Conservation (phyloP, 2,113 vertebrate genomes). For the Rhea americana region DNA sequence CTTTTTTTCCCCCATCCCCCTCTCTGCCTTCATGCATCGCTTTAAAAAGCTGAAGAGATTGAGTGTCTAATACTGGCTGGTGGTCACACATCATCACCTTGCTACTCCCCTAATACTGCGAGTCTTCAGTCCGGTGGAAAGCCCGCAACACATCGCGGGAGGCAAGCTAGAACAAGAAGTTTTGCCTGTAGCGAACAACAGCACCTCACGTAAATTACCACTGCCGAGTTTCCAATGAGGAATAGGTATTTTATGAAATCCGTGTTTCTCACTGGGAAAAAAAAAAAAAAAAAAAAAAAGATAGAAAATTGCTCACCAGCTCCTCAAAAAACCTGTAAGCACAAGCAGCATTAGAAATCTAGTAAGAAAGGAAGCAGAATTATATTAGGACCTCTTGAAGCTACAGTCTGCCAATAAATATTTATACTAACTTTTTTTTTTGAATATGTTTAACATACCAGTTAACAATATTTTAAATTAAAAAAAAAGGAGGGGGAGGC, state of each 20-base stretch:
- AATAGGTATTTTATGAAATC: neutral
- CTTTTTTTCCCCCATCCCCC: neutral
- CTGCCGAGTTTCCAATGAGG: neutral
- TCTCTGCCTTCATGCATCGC: neutral
- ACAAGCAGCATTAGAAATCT: neutral
- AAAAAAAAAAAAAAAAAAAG: neutral
- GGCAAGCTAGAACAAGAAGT: neutral
- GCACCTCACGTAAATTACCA: neutral
- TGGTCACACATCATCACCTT: neutral
- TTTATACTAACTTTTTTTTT: neutral
- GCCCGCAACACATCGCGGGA: accelerated
- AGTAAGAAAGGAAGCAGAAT: neutral
- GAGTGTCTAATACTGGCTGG: neutral
- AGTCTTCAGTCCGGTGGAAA: accelerated
- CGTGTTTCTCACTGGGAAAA: neutral
- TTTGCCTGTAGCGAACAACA: neutral
- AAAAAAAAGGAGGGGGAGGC: neutral
- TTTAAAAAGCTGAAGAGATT: neutral
- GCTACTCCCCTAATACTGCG: too few relatives aligned
- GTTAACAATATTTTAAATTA: neutral
- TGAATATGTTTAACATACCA: neutral
- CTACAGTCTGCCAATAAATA: neutral
- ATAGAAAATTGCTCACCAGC: neutral
- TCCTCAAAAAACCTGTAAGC: neutral
- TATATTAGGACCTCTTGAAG: neutral